These are phyloP conservation scores for Athetis lepigone DNA, from an alignment of 2,888 invertebrate genomes.

Conservation along the genomic window DNA sequence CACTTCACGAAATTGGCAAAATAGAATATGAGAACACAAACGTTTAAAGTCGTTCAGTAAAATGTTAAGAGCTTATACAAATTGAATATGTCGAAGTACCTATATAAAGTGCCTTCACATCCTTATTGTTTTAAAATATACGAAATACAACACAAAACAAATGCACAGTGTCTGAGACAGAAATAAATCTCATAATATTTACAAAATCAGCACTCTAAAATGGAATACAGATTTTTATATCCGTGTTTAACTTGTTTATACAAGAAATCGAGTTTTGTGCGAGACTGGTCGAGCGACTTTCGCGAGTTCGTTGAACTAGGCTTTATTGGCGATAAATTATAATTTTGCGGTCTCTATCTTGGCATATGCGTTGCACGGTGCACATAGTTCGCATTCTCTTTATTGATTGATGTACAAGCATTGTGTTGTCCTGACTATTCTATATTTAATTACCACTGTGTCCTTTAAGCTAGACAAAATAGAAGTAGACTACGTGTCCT, in stretches of 20 bases:
- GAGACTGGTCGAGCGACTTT: conserved; percentile 29
- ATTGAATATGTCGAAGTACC: neutral
- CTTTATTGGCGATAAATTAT: neutral
- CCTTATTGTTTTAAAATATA: neutral
- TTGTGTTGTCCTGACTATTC: too few species aligned
- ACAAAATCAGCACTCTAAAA: conserved; percentile 12
- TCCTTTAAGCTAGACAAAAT: too few species aligned
- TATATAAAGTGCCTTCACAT: neutral
- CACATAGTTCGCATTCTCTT: too few species aligned
- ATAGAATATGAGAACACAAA: neutral
- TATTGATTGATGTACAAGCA: too few species aligned
- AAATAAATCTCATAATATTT: conserved; percentile 7
- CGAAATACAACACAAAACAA: neutral
- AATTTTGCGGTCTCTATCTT: too few species aligned
- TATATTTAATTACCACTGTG: too few species aligned
- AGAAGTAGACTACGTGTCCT: too few species aligned
- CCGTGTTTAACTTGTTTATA: conserved; percentile 2
- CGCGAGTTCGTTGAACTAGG: conserved; percentile 36
- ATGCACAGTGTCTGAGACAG: neutral
- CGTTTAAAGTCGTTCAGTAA: neutral
- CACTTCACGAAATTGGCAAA: neutral
- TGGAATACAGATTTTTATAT: conserved; percentile 1
- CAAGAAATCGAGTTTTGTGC: conserved; percentile 16
- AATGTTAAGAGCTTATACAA: neutral
- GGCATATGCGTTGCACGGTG: too few species aligned